These are phyloP conservation scores for Microvelia longipes DNA, from an alignment of 1,140 invertebrate genomes.

Conservation along the genomic window DNA sequence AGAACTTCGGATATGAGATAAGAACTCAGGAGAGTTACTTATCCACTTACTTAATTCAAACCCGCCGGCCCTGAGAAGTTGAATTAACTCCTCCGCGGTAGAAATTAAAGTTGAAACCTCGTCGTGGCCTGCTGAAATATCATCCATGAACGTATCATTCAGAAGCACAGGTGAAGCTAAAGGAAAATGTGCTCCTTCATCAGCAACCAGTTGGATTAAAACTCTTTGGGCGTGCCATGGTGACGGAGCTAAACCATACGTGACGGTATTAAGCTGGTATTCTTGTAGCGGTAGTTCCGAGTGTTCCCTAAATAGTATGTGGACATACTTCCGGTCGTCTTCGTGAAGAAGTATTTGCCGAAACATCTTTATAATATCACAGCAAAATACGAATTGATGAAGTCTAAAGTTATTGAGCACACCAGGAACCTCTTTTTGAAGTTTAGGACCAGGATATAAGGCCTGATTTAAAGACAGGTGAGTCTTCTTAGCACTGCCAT, in stretches of 20 bases:
- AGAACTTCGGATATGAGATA: not conserved
- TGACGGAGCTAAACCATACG: constrained; percentile 23
- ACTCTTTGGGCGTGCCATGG: constrained; percentile 23
- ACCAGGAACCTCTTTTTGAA: not conserved
- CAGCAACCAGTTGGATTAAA: constrained; percentile 26
- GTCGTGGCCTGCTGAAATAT: constrained; percentile 8
- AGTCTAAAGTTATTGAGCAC: not conserved
- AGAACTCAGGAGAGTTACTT: not conserved
- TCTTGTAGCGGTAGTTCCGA: not conserved
- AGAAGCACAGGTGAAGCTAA: constrained; percentile 9
- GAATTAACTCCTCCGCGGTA: not conserved
- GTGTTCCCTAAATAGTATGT: not conserved
- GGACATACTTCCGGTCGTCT: not conserved
- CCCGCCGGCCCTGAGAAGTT: constrained; percentile 1
- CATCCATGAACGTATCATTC: constrained; percentile 18
- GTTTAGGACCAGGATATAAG: not conserved
- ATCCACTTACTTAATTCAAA: constrained; percentile 1
- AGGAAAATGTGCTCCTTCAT: constrained; percentile 19
- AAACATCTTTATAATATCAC: constrained; percentile 1
- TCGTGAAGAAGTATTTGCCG: not conserved
- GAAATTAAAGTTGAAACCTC: not conserved
- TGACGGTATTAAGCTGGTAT: constrained; percentile 12
- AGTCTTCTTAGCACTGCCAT: not conserved
- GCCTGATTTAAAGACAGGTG: not conserved
- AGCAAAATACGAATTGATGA: not conserved